phyloP scores from a whole-genome alignment of 2,888 invertebrate species.

The Lasioglossum oenotherae region DNA sequence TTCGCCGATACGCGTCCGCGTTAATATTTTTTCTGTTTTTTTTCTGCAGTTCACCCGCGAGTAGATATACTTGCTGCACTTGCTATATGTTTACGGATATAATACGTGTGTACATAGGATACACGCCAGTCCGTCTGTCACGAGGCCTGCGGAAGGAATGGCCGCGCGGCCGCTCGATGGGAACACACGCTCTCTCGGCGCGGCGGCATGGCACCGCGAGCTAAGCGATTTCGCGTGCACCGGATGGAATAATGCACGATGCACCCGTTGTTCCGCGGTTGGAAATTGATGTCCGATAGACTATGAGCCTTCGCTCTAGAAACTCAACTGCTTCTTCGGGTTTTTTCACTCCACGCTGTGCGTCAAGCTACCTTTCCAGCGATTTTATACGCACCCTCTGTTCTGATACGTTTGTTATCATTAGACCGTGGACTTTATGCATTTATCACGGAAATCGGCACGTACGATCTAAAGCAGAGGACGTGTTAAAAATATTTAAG shows the following conservation, averaged over 20 bases:
- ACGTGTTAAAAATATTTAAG: too few relatives aligned
- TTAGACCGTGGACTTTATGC: too few relatives aligned
- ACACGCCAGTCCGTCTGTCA: conserved; percentile 52
- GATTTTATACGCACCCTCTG: background rate
- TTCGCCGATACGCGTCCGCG: conserved; percentile 52
- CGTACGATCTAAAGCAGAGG: too few relatives aligned
- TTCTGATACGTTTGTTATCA: background rate
- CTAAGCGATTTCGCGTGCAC: conserved; percentile 17
- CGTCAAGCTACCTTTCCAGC: background rate
- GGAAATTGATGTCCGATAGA: background rate
- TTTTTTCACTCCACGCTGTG: background rate
- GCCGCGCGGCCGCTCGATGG: conserved; percentile 2
- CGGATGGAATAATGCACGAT: background rate
- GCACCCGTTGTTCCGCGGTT: conserved; percentile 14
- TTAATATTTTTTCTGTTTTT: conserved; percentile 50
- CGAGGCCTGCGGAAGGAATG: conserved; percentile 52
- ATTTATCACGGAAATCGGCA: too few relatives aligned
- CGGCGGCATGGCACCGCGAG: conserved; percentile 19
- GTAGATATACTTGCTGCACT: conserved; percentile 42
- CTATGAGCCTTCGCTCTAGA: background rate
- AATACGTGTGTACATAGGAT: background rate
- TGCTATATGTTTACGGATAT: conserved; percentile 53
- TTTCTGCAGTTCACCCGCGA: conserved; percentile 63
- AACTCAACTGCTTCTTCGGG: background rate
- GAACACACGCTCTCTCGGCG: background rate